Evolutionary conservation across 2,113 vertebrate genomes (phyloP).

Genomic region (Cyphomyrus discorhynchus): DNA sequence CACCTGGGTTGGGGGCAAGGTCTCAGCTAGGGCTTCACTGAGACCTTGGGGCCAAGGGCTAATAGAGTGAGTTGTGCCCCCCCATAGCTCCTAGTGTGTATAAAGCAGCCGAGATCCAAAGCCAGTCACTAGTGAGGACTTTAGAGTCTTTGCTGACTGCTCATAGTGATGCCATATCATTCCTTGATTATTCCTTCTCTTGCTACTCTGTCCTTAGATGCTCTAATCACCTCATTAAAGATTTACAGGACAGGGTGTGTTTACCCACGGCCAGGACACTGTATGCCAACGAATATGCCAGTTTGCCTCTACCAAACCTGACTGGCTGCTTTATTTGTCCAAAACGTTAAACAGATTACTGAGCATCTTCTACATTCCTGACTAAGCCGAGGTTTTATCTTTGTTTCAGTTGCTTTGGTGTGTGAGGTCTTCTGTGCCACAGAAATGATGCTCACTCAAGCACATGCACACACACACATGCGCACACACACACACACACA

Average conservation of each 20-base stretch:
- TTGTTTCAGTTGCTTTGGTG: neutral
- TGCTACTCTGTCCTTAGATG: neutral
- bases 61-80: neutral
- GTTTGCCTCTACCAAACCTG: neutral
- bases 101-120: neutral
- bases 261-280: neutral
- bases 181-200: neutral
- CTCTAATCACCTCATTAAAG: neutral
- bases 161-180: neutral
- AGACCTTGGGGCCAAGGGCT: neutral
- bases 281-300: neutral
- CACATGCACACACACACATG: neutral
- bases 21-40: neutral
- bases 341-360: neutral
- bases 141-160: neutral
- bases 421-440: neutral
- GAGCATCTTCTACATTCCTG: neutral
- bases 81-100: neutral
- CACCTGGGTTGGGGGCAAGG: neutral
- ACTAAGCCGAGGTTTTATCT: neutral
- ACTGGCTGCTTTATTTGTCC: neutral
- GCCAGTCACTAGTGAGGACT: neutral
- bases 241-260: neutral
- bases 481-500: neutral
- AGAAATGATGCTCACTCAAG: neutral